These are phyloP conservation scores for Empidonax traillii DNA, from an alignment of 2,113 vertebrate genomes.

Conservation along the genomic window DNA sequence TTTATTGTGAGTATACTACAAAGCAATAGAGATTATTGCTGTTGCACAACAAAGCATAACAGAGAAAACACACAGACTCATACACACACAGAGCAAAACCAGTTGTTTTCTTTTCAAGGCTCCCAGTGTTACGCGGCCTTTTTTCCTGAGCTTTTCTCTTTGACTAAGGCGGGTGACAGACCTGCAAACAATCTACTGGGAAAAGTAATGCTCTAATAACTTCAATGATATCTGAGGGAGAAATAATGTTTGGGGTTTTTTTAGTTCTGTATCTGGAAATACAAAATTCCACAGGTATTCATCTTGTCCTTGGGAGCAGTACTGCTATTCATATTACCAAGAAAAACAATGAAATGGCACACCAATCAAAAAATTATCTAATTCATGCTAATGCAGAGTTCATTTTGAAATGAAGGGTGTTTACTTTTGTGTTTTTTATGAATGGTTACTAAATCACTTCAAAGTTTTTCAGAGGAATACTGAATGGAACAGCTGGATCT, in stretches of 20 bases:
- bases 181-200: neutral
- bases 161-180: neutral
- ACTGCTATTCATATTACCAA: neutral
- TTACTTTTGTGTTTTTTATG: neutral
- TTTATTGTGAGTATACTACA: constrained; percentile 48
- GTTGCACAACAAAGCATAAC: constrained; percentile 53
- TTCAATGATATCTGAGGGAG: neutral
- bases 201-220: neutral
- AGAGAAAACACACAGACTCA: neutral
- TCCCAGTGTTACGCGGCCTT: neutral
- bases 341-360: neutral
- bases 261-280: neutral
- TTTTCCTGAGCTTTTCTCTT: neutral
- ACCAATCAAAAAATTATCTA: neutral
- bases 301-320: neutral
- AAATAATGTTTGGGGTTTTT: neutral
- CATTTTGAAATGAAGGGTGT: neutral
- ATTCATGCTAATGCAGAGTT: neutral
- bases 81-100: neutral
- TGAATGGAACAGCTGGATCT: neutral
- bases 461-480: neutral
- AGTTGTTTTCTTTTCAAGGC: constrained; percentile 3
- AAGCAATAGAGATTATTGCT: constrained; percentile 66
- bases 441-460: neutral
- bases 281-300: neutral